Base-by-base conservation (phyloP, 2,113 vertebrate genomes). In the Gambusia affinis region DNA sequence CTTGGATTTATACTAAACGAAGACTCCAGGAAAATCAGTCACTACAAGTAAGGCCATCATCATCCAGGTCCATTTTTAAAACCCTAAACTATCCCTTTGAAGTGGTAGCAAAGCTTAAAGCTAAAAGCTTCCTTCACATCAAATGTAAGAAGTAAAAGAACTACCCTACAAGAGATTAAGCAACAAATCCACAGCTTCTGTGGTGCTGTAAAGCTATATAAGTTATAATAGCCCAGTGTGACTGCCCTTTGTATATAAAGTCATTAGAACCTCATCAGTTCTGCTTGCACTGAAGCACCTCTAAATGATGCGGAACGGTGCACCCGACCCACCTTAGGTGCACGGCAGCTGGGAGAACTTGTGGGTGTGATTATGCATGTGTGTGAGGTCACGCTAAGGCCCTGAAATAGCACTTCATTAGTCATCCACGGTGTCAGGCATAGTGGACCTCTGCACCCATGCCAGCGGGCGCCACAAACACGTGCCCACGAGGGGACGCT, bases 351-450 rank as follows among this genome's bases (percentile, higher is more conserved):
- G 84, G 60, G 87, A 81, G 84, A 85, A 75, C 54, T n/a, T 76
- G 73, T 80, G 81, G 77, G 79, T 80, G 62, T 73, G 71, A 62
- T 68, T 76, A 64, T 88, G 70, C 72, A 61, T 73, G 74, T 90
- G 83, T 84, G 80, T 80, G 81, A 82, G 91, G 91, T 93, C 92
- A 92, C 81, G 80, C 73, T 37, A 54, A 81, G 87, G 79, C 87
- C 83, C 87, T 82, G 80, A 94, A 94, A 94, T 92, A 94, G 92
- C 84, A 78, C 85, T 91, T 92, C 92, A 92, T 95, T 94, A 93
- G 87, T 94, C 92, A 93, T 92, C 87, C 78, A 70, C 31, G 64
- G 62, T 84, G 89, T 82, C 87, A 90, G 88, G 60, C 78, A 78
- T 76, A 67, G 74, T 64, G 70, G 72, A 85, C 81, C 87, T 73